phyloP scores from a whole-genome alignment of 2,888 invertebrate genomes.

The Tachina grossa region DNA sequence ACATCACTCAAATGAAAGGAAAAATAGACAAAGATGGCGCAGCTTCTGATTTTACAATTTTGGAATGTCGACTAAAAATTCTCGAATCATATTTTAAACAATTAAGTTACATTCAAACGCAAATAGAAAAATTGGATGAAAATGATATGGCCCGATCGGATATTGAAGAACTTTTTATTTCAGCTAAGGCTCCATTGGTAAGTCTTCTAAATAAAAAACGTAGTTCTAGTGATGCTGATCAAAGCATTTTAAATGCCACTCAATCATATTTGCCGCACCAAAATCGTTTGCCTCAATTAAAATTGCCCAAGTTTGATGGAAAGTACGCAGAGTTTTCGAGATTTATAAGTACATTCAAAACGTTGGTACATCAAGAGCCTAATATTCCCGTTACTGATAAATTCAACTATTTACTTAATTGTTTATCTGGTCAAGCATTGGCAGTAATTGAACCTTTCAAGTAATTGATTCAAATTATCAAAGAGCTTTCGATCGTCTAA shows the following conservation, averaged over 20 bases:
- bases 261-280: background rate
- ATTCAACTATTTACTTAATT: constrained; percentile 30
- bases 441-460: constrained; percentile 17
- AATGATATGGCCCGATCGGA: constrained; percentile 25
- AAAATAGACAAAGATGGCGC: constrained; percentile 29
- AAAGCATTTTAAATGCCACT: constrained; percentile 42
- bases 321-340: constrained; percentile 31
- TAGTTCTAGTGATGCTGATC: constrained; percentile 14
- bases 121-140: constrained; percentile 53
- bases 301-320: constrained; percentile 34
- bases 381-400: constrained; percentile 22
- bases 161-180: constrained; percentile 50
- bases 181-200: constrained; percentile 25
- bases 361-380: constrained; percentile 28
- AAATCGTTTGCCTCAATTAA: constrained; percentile 33
- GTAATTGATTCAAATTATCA: constrained; percentile 21
- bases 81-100: constrained; percentile 60
- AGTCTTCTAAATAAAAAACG: constrained; percentile 25
- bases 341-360: constrained; percentile 23
- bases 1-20: constrained; percentile 8
- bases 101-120: constrained; percentile 44
- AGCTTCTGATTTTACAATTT: constrained; percentile 36
- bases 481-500: background rate
- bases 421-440: constrained; percentile 25
- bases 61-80: constrained; percentile 59